phyloP scores from a whole-genome alignment of 2,797 vertebrate genomes.

The Spheniscus humboldti region DNA sequence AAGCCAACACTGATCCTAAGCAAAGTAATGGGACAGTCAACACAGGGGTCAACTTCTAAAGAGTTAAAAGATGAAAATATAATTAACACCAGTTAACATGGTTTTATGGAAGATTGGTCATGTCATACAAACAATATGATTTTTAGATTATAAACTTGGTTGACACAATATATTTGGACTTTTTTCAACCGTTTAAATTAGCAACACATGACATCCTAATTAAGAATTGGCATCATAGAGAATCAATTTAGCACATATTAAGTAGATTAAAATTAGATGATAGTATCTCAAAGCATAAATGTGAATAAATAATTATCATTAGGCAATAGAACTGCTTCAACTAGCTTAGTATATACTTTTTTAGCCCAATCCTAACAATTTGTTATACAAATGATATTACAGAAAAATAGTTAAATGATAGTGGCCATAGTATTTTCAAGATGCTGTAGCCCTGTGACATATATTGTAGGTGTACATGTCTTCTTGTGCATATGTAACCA shows the following conservation, averaged over 20 bases:
- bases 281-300: background rate
- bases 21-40: background rate
- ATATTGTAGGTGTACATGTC: background rate
- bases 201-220: background rate
- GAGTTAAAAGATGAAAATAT: background rate
- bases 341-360: background rate
- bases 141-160: background rate
- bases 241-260: background rate
- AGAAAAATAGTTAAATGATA: background rate
- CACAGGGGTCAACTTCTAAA: background rate
- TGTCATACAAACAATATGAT: background rate
- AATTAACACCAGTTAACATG: background rate
- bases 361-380: background rate
- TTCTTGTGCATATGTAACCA: background rate
- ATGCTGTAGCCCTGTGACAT: background rate
- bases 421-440: background rate
- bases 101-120: background rate
- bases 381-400: background rate
- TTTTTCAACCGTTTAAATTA: background rate
- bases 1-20: background rate
- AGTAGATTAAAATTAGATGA: background rate
- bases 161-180: background rate
- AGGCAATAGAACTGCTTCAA: background rate
- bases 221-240: background rate
- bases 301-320: background rate